Base-by-base conservation (phyloP, 2,888 invertebrate species). In the Drosophila affinis region DNA sequence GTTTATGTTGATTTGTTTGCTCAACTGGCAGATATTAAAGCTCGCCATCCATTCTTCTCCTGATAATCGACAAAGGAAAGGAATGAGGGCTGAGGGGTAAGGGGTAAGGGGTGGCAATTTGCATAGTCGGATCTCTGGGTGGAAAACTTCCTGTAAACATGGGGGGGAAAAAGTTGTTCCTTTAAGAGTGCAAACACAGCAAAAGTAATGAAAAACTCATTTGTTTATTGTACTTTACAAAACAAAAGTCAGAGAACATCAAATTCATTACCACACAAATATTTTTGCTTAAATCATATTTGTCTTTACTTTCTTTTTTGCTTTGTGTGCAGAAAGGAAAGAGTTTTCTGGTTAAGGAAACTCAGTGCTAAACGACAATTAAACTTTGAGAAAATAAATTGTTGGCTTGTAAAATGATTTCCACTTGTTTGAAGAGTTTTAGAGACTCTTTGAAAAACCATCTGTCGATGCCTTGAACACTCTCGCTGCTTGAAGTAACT, bases 401-500 rank as follows among this genome's bases (percentile, higher is more conserved):
- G 57, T 75, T 75, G 65, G 65, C 61, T 57, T 63, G 45, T 46
- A 53, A 62, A 53, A 39, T 17, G 12, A 34, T 34, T 5, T 34
- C 5, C 34, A 44, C 48, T 32, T 48, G 18, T 21, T 32, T 17
- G 51, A n/a, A 24, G 10, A 47, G 29, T 60, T 53, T 54, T 39
- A 4, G 3, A n/a, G 3, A 1, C 39, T 39, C 39, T 39, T 5
- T 14, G 14, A 14, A 6, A 39, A 1, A 39, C n/a, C 39, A 39
- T 6, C 39, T 39, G 39, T 39, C n/a, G 6, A 3, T 39, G 39
- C 34, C 34, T 34, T 34, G 34, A 3, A 34, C 34, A 12, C 12
- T 2, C 39, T n/a, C 39, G n/a, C 57, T 71, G 75, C 51, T 74
- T 63, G 59, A 77, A 74, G 51, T 12, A 77, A 74, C 48, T 12